Base-by-base conservation (phyloP, 2,113 vertebrate species). In the Platichthys stellatus region DNA sequence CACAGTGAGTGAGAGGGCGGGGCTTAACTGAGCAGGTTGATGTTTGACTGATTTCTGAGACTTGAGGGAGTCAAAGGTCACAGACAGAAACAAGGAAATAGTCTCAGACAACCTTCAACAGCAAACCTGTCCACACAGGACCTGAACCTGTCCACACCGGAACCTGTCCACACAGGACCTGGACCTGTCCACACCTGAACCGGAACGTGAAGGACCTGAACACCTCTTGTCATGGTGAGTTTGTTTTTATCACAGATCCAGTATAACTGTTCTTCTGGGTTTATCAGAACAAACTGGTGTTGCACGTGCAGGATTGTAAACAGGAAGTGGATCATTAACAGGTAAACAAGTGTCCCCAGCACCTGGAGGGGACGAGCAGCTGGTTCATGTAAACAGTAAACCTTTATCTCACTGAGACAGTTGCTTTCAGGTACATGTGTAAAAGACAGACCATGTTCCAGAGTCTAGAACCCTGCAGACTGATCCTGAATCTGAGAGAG, bases 61-160 rank as follows among this genome's bases (percentile, higher is more conserved):
- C 53, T 1, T 21, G 51, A 54, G 7, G 51, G 21, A 43, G 72
- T 47, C 77, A 80, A 84, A 80, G 82, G 73, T 76, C 77, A 72
- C 40, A 47, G 49, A 51, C 49, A 20, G 23, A 61, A 60, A 65
- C 61, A 35, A 63, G 49, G 51, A 64, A 26, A 10, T 8, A 10
- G 14, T 8, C n/a, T 4, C 20, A 23, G 20, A 49, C 18, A 54
- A 54, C 51, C 2, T n/a, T 9, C 20, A 54, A 54, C 51, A n/a
- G 49, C 18, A 17, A 7, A 53, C 51, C 51, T 53, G 51, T 28
- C 26, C 26, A 28, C 26, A 28, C 26, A 28, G 26, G 26, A 28
- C 26, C 26, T 28, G 26, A 31, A 31, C 28, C 28, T 31, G 28
- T 31, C 28, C 28, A 31, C 26, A 28, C 26, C 28, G 1, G 28